These are phyloP conservation scores for Centropus unirufus DNA, from an alignment of 2,113 vertebrate species.

Conservation along the genomic window DNA sequence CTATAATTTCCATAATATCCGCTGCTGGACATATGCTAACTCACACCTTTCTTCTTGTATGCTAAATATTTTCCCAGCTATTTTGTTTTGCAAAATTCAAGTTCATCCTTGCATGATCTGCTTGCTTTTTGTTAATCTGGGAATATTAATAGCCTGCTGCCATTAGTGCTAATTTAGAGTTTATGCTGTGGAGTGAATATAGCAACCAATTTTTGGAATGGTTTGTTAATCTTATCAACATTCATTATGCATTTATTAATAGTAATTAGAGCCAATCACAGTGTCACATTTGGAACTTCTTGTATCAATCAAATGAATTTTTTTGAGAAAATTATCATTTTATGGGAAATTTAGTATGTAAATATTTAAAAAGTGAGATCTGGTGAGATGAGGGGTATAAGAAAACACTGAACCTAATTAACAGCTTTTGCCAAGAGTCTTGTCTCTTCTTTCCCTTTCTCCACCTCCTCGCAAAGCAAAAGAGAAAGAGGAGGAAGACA, in stretches of 20 bases:
- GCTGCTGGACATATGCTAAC: neutral
- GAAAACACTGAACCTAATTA: neutral
- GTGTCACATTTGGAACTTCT: neutral
- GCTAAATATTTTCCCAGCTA: conserved; percentile 7
- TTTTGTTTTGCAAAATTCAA: neutral
- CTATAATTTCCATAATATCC: neutral
- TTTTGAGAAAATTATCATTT: neutral
- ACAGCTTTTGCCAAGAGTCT: neutral
- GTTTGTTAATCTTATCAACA: conserved; percentile 46
- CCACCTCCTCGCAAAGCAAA: neutral
- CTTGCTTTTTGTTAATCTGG: neutral
- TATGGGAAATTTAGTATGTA: neutral
- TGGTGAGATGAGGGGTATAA: neutral
- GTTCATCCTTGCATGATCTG: neutral
- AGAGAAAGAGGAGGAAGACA: neutral
- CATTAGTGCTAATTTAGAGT: neutral
- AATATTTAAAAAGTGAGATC: neutral
- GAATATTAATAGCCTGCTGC: conserved; percentile 28
- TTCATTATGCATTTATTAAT: conserved; percentile 31
- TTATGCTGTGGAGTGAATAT: neutral
- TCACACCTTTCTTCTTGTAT: neutral
- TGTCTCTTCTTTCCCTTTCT: neutral
- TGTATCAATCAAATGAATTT: neutral
- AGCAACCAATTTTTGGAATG: neutral
- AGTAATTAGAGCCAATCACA: neutral